Evolutionary conservation across 2,888 invertebrate species (phyloP).

Genomic region (Willowsia nigromaculata): DNA sequence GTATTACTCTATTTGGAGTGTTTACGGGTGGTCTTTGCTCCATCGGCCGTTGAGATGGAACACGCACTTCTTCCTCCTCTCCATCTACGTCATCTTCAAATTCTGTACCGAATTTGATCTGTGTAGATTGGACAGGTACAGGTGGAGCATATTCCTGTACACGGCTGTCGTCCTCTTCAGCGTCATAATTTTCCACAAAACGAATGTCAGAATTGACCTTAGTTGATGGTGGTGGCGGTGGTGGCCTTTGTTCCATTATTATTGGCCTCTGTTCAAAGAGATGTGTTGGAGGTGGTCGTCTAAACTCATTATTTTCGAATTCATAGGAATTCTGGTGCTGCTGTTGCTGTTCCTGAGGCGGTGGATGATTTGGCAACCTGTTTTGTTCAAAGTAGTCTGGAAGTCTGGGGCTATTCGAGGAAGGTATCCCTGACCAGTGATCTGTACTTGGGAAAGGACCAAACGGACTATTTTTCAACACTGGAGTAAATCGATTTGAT

Average conservation of each 20-base stretch:
- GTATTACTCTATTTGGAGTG: not conserved
- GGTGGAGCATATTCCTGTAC: not conserved
- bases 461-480: conserved; percentile 43
- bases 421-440: conserved; percentile 66
- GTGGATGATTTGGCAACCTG: not conserved
- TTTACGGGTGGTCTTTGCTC: not conserved
- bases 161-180: not conserved
- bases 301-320: not conserved
- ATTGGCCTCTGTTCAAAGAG: not conserved
- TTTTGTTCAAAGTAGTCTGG: conserved; percentile 49
- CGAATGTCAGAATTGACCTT: not conserved
- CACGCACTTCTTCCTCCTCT: conserved; percentile 1
- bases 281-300: not conserved
- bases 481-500: not conserved
- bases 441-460: conserved; percentile 64
- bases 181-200: conserved; percentile 11
- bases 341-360: not conserved
- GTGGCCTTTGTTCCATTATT: not conserved
- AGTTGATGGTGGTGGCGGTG: not conserved
- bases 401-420: conserved; percentile 51
- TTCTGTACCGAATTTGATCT: conserved; percentile 33
- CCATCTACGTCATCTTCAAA: not conserved
- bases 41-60: not conserved
- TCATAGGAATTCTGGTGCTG: not conserved
- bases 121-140: not conserved